Evolutionary conservation across 2,797 vertebrate species (phyloP), one percentile per base, ranked within the genome.

Genomic region (Phataginus tetradactyla): DNA sequence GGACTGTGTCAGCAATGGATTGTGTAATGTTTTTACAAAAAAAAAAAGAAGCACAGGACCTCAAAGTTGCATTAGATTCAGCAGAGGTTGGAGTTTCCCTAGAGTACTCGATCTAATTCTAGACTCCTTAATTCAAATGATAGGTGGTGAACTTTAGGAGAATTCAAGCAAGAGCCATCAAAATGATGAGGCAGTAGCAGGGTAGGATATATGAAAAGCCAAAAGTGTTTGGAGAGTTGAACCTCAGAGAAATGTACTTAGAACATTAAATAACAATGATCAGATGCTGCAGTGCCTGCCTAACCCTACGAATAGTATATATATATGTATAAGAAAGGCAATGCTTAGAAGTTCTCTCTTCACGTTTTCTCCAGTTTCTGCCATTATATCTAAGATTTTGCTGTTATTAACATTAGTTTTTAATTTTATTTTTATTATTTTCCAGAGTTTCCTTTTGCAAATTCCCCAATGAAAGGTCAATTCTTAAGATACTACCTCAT

Each of bases 21-120:
- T 66, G 86, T 66, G 51, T 59, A 59, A 63, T 37, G 45, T 89
- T 92, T 84, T 92, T 92, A 63, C 37, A 71, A 88, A 63, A 15
- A 45, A 45, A 37, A 45, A 45, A 87, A 81, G 66, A 69, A 45
- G 42, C 71, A 77, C 4, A 77, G 17, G 13, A 63, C 7, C 63
- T 84, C 45, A 88, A 49, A 77, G 34, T 42, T 71, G 12, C 63
- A 55, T 59, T 78, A 45, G 17, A 69, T 77, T 84, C n/a, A n/a
- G 61, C 10, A 77, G n/a, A 78, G 29, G 23, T 55, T 78, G 29
- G 27, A 25, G 5, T 91, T 55, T 55, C 13, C 21, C 32, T 90
- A 59, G 64, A 90, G 74, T 80, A 59, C 20, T 71, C 23, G 37
- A 39, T 61, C 42, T 63, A 72, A 42, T 71, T 90, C 27, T 88